A percentile compares a stretch with the other conserved stretches of the same genome.
Evolutionary conservation across 2,113 vertebrate species (phyloP).

Genomic region (Australoheros scitulus): DNA sequence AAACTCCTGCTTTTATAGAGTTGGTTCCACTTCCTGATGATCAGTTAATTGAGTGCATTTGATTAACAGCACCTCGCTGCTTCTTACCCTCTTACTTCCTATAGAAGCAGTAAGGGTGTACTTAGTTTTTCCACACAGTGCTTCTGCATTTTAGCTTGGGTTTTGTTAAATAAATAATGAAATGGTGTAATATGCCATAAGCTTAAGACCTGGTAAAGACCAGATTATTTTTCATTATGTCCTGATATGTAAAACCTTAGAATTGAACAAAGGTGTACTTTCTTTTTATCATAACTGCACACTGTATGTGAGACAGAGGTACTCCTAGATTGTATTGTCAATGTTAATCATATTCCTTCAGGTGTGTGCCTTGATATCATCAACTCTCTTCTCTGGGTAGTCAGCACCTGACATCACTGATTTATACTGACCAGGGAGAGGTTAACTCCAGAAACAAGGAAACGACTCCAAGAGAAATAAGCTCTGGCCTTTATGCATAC

Average conservation of each 20-base stretch:
- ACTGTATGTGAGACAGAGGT: conserved; percentile 38
- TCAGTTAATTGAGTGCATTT: background rate
- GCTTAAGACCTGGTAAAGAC: background rate
- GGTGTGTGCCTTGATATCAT: conserved; percentile 34
- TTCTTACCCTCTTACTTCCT: background rate
- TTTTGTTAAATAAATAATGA: background rate
- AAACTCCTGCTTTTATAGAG: too few relatives aligned
- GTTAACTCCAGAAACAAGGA: conserved; percentile 30
- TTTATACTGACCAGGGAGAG: conserved; percentile 34
- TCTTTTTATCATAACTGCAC: background rate
- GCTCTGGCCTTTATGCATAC: conserved; percentile 30
- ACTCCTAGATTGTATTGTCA: conserved; percentile 13
- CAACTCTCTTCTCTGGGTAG: conserved; percentile 16
- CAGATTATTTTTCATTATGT: background rate
- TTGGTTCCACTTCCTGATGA: background rate
- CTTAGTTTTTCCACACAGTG: background rate
- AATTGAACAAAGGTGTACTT: background rate
- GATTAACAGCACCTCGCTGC: background rate
- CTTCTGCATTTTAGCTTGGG: too few relatives aligned
- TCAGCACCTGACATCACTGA: conserved; percentile 39
- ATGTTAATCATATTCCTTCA: conserved; percentile 48
- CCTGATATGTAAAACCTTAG: background rate
- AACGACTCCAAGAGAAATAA: conserved; percentile 54
- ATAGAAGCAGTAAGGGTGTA: background rate
- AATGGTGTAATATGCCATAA: background rate